These are phyloP conservation scores for Diplosoma virens DNA, from an alignment of 23 tunicate genomes.

Conservation along the genomic window DNA sequence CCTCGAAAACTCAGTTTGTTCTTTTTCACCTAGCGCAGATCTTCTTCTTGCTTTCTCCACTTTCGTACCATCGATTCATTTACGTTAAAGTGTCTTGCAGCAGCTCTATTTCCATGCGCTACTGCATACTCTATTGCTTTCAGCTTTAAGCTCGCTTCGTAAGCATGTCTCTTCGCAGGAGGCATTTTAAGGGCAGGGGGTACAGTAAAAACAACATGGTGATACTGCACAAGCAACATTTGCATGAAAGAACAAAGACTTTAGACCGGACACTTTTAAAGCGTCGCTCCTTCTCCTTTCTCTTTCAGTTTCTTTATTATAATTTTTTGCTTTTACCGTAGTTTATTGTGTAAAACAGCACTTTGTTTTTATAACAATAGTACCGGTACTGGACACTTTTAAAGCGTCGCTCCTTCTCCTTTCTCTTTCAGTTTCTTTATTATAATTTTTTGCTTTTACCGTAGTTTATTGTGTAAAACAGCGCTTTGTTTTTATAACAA, in stretches of 20 bases:
- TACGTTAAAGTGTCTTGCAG: conserved; percentile 35
- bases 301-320: neutral
- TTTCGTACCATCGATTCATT: conserved; percentile 55
- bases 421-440: too few relatives aligned
- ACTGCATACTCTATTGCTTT: conserved; percentile 57
- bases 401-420: too few relatives aligned
- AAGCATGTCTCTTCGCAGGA: conserved; percentile 47
- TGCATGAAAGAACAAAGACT: conserved; percentile 8
- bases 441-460: too few relatives aligned
- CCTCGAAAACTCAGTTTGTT: conserved; percentile 49
- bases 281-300: conserved; percentile 15
- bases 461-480: too few relatives aligned
- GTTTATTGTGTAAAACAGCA: too few relatives aligned
- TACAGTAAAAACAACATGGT: conserved; percentile 26
- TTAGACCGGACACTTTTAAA: neutral
- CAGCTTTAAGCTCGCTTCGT: conserved; percentile 55
- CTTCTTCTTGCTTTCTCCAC: conserved; percentile 57
- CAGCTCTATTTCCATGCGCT: conserved; percentile 43
- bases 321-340: too few relatives aligned
- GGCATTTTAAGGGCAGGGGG: conserved; percentile 50
- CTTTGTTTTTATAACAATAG: too few relatives aligned
- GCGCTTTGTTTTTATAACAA: too few relatives aligned
- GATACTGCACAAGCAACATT: conserved; percentile 15
- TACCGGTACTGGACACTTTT: too few relatives aligned
- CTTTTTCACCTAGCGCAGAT: conserved; percentile 35